Evolutionary conservation across 1,140 invertebrate genomes (phyloP).

Genomic region (Pristionchus pacificus): DNA sequence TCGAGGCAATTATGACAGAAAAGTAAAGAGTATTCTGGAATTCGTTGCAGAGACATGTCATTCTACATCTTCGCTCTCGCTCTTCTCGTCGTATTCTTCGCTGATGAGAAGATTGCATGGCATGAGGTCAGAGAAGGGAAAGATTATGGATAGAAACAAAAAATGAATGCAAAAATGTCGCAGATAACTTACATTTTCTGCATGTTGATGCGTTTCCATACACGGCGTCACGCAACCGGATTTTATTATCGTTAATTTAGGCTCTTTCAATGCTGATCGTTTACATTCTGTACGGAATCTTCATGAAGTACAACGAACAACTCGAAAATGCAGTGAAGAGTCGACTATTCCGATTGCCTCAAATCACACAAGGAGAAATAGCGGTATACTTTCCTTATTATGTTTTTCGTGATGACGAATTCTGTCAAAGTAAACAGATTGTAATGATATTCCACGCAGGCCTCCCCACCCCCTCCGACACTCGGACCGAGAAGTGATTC

Average conservation of each 20-base stretch:
- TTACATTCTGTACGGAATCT: conserved; percentile 47
- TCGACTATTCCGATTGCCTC: not conserved
- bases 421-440: not conserved
- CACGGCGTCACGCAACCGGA: too few species aligned
- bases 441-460: not conserved
- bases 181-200: too few species aligned
- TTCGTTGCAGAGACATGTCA: conserved; percentile 59
- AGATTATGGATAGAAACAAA: not conserved
- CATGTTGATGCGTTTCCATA: too few species aligned
- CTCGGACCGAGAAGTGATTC: not conserved
- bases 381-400: too few species aligned
- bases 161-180: too few species aligned
- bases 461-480: not conserved
- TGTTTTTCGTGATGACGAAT: not conserved
- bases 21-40: too few species aligned
- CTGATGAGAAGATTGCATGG: conserved; percentile 46
- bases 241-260: conserved; percentile 25
- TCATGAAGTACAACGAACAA: conserved; percentile 54
- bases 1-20: too few species aligned
- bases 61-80: conserved; percentile 60
- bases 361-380: too few species aligned
- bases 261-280: conserved; percentile 47
- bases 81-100: conserved; percentile 59
- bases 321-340: conserved; percentile 30
- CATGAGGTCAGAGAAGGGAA: not conserved